Conservation (phyloP, 1,140 invertebrate genomes). For the Drosophila sturtevanti region DNA sequence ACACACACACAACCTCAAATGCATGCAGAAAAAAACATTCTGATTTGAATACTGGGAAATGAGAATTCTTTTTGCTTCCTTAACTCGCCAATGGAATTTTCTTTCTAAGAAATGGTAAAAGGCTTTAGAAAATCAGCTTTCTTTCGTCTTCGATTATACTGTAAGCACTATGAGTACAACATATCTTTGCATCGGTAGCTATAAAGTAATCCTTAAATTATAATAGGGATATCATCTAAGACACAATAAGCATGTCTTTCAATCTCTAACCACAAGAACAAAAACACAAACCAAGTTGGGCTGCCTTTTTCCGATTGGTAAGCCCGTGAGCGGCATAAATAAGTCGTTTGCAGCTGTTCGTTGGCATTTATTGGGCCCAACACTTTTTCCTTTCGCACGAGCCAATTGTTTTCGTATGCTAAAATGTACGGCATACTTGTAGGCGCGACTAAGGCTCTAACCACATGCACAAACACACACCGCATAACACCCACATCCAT, state of each 20-base stretch:
- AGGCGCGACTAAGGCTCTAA: slow-evolving; percentile 20
- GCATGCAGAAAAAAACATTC: neutral
- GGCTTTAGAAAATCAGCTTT: slow-evolving; percentile 3
- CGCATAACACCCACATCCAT: neutral
- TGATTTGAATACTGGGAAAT: slow-evolving; percentile 26
- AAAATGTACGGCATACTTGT: slow-evolving; percentile 31
- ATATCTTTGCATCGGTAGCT: neutral
- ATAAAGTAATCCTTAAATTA: slow-evolving; percentile 43
- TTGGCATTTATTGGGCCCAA: slow-evolving; percentile 55
- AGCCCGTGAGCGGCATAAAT: slow-evolving; percentile 57
- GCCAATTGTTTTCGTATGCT: slow-evolving; percentile 60
- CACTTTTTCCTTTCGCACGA: slow-evolving; percentile 22
- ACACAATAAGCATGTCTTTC: slow-evolving; percentile 14
- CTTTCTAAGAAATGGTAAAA: slow-evolving; percentile 8
- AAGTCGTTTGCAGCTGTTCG: slow-evolving; percentile 75
- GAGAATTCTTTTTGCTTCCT: neutral
- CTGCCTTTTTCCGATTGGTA: neutral
- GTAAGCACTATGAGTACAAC: neutral
- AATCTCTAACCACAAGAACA: neutral
- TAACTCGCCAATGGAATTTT: neutral
- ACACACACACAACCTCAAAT: neutral
- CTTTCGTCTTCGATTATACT: neutral
- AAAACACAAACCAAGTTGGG: neutral
- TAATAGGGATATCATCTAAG: slow-evolving; percentile 51
- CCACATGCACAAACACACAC: slow-evolving; percentile 29